These are phyloP conservation scores for Catocala nupta DNA, from an alignment of 2,888 invertebrate species.

Conservation along the genomic window DNA sequence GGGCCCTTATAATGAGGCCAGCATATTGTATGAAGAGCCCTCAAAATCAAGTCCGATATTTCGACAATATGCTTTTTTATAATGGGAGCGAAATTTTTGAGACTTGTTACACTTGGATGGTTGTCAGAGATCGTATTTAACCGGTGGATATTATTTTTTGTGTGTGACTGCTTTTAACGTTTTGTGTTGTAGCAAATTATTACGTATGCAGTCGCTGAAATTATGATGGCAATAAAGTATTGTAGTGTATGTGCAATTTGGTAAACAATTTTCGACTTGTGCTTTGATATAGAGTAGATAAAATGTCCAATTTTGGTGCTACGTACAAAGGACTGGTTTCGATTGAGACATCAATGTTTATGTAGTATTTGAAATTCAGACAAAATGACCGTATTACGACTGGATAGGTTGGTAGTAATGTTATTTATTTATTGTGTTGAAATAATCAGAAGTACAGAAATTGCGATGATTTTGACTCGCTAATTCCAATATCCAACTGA, in stretches of 20 bases:
- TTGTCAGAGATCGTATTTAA: constrained; percentile 48
- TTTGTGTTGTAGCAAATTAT: constrained; percentile 13
- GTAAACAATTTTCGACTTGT: constrained; percentile 3
- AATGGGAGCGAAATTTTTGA: constrained; percentile 66
- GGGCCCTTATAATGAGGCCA: constrained; percentile 85
- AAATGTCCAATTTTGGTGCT: background rate
- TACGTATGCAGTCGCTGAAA: constrained; percentile 5
- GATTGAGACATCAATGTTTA: constrained; percentile 8
- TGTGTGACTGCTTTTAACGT: constrained; percentile 23
- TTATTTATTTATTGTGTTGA: background rate
- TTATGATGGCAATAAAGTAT: constrained; percentile 12
- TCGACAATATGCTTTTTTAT: constrained; percentile 80
- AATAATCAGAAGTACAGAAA: background rate
- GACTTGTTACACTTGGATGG: constrained; percentile 57
- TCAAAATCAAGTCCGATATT: constrained; percentile 74
- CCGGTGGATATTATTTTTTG: constrained; percentile 44
- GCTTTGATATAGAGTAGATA: constrained; percentile 4
- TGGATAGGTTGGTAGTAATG: background rate
- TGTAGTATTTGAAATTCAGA: background rate
- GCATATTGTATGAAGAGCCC: constrained; percentile 84
- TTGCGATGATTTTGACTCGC: background rate
- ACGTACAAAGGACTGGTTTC: constrained; percentile 2
- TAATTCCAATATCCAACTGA: no score
- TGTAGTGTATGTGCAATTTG: constrained; percentile 1
- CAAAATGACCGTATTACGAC: background rate